Percentiles rank a stretch among this genome's conserved stretches.
Conservation (phyloP, 2,797 vertebrate genomes). For the Acanthornis magna region DNA sequence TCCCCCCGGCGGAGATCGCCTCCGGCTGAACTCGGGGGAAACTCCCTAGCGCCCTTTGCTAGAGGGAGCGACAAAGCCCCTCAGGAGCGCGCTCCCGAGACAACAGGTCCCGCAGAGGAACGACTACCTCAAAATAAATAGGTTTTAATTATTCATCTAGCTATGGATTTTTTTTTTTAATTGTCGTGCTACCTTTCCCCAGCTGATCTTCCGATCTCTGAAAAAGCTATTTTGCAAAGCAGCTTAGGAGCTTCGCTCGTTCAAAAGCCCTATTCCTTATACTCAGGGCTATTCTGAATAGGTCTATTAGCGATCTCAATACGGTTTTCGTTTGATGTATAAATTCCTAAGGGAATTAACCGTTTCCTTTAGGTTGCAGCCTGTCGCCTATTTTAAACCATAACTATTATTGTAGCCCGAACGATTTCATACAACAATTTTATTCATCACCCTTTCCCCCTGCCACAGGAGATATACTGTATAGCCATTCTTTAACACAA, state of each 20-base stretch:
- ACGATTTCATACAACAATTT: slow-evolving; percentile 10
- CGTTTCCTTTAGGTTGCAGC: slow-evolving; percentile 16
- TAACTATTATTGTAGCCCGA: not conserved
- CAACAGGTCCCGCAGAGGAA: not conserved
- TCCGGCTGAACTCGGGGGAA: not conserved
- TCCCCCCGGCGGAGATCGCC: not conserved
- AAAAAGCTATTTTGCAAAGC: slow-evolving; percentile 44
- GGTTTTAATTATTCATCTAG: slow-evolving; percentile 14
- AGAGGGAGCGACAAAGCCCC: not conserved
- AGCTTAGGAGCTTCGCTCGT: slow-evolving; percentile 28
- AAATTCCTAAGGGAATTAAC: slow-evolving; percentile 57
- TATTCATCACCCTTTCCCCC: not conserved
- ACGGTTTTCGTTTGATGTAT: slow-evolving; percentile 59
- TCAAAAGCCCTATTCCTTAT: slow-evolving; percentile 15
- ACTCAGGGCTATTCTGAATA: slow-evolving; percentile 12
- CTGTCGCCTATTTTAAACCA: not conserved
- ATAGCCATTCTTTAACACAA: not conserved
- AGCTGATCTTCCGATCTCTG: slow-evolving; percentile 17
- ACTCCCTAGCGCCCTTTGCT: not conserved
- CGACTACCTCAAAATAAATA: not conserved
- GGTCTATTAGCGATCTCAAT: slow-evolving; percentile 1
- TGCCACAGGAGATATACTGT: not conserved
- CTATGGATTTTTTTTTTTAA: not conserved
- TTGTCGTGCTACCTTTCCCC: slow-evolving; percentile 8
- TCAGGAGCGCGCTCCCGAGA: not conserved